phyloP scores from a whole-genome alignment of 2,888 invertebrate species.

The Cataglyphis altisquamis region DNA sequence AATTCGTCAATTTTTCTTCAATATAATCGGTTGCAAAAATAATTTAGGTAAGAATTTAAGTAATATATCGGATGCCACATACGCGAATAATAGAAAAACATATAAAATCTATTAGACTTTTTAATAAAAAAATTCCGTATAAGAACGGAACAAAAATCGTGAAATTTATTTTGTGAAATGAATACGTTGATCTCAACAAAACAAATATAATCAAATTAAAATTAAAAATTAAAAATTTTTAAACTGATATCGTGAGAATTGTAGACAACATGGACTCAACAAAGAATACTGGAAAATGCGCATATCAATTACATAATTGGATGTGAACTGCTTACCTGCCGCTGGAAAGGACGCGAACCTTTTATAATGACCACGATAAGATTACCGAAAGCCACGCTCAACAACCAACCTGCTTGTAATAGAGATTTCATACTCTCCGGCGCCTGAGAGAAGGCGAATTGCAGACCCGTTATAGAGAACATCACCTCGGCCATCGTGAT shows the following conservation, averaged over 20 bases:
- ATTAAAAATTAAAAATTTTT: background rate
- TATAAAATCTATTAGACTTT: too few relatives aligned
- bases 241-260: background rate
- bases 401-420: constrained; percentile 95
- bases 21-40: background rate
- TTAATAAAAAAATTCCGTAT: too few relatives aligned
- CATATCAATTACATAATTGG: background rate
- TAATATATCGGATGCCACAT: background rate
- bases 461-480: constrained; percentile 98
- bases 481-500: constrained; percentile 98
- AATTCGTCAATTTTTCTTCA: background rate
- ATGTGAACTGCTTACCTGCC: constrained; percentile 88
- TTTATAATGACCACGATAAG: constrained; percentile 95
- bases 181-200: background rate
- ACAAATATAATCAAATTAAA: background rate
- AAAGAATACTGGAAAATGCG: background rate
- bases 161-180: background rate
- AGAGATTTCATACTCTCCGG: constrained; percentile 98
- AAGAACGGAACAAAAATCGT: background rate
- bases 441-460: constrained; percentile 98
- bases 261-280: background rate
- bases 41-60: background rate
- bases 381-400: constrained; percentile 98
- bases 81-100: background rate
- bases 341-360: constrained; percentile 87